A percentile compares a stretch with the other conserved stretches of the same genome.
Conservation (phyloP, 2,888 invertebrate genomes). For the Dendrolimus pini region DNA sequence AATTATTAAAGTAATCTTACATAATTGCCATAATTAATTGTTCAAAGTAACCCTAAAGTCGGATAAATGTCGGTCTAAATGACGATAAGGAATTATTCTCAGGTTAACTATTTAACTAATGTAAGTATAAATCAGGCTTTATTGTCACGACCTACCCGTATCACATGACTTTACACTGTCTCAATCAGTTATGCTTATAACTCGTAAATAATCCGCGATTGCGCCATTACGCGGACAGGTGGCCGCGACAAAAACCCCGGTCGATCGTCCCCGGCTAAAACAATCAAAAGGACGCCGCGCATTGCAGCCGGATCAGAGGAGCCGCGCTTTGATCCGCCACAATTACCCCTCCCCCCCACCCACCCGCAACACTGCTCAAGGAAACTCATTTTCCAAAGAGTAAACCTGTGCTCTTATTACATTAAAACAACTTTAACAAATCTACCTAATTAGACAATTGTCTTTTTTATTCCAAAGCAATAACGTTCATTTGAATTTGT, state of each 20-base stretch:
- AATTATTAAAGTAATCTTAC: too few relatives aligned
- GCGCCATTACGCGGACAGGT: slow-evolving; percentile 47
- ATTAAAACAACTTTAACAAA: slow-evolving; percentile 24
- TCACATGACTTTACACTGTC: too few relatives aligned
- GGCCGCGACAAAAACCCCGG: slow-evolving; percentile 34
- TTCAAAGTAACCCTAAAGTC: too few relatives aligned
- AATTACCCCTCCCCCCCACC: slow-evolving; percentile 51
- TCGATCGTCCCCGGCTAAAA: slow-evolving; percentile 43
- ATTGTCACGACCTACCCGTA: too few relatives aligned
- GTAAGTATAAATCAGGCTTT: too few relatives aligned
- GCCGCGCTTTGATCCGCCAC: slow-evolving; percentile 57
- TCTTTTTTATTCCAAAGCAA: not conserved
- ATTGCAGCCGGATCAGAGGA: slow-evolving; percentile 40
- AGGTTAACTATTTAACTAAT: too few relatives aligned
- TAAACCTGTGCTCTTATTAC: slow-evolving; percentile 67
- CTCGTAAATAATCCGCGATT: slow-evolving; percentile 58
- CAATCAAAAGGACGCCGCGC: slow-evolving; percentile 65
- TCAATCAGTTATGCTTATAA: slow-evolving; percentile 10
- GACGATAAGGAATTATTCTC: too few relatives aligned
- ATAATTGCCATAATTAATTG: too few relatives aligned
- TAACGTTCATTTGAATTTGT: slow-evolving; percentile 21
- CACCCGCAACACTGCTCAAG: slow-evolving; percentile 33
- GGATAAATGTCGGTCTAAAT: too few relatives aligned
- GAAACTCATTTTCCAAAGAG: slow-evolving; percentile 74
- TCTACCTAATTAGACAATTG: slow-evolving; percentile 1